Evolutionary conservation across 2,888 invertebrate genomes (phyloP), one percentile per base, ranked within the genome.

Genomic region (Agrilus biguttatus): DNA sequence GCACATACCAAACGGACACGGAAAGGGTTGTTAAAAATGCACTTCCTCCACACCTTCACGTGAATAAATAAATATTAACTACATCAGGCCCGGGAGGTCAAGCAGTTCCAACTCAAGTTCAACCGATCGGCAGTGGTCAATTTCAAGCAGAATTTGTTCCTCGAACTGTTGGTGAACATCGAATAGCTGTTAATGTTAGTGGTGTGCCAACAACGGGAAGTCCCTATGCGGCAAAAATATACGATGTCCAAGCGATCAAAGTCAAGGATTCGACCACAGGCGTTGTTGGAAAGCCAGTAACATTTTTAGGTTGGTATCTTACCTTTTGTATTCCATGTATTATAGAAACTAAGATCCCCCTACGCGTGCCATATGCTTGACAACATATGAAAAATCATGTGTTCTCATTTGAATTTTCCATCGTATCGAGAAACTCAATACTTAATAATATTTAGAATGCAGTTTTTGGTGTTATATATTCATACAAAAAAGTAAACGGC

Each of bases 141-240:
- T 89, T 88, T 69, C 79, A 82, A 49, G 91, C 93, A 3, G 90
- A 95, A 65, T 96, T 95, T 66, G 83, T 84, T 47, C 93, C 95
- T 10, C 72, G 83, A 53, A 81, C 86, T 39, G 92, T 93, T 46
- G 93, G 93, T 37, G 90, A 92, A 59, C 92, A 95, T 66, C 78
- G 85, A 47, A 84, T 95, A 48, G 83, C 87, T 55, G 88, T 93
- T 48, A 81, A 80, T 46, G 86, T 89, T 47, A 83, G 80, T 61
- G 82, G 83, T 50, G 67, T 77, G 55, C 82, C 90, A 10, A 85
- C 92, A 47, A 82, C 83, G 17, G 93, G 93, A 38, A 92, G 91
- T 60, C 95, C 95, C 5, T 95, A 93, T 67, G 83, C 87, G 54
- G 85, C 91, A 55, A 92, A 95, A 74, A 91, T 93, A 4, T 93